Percentiles rank a stretch among this genome's conserved stretches.
These are phyloP conservation scores for Molorchus minor DNA, from an alignment of 2,888 invertebrate genomes.

Conservation along the genomic window DNA sequence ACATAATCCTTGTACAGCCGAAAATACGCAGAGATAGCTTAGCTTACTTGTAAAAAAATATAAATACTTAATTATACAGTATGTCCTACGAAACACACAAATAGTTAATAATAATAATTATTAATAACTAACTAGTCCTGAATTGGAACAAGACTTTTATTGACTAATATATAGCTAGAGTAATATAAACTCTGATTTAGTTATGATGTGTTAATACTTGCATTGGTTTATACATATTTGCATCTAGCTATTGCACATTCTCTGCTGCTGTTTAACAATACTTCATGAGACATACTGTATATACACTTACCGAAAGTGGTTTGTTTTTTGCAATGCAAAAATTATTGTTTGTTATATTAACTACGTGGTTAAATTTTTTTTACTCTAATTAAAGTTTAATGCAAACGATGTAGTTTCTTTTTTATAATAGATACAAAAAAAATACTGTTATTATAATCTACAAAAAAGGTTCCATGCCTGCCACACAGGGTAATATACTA, in stretches of 20 bases:
- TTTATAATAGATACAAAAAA: too few relatives aligned
- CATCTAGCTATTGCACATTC: constrained; percentile 1
- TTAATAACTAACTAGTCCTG: too few relatives aligned
- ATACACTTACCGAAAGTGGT: constrained; percentile 30
- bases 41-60: constrained; percentile 10
- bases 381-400: constrained; percentile 26
- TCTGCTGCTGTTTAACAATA: constrained; percentile 13
- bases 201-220: background rate
- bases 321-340: constrained; percentile 47
- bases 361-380: constrained; percentile 30
- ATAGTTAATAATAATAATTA: too few relatives aligned
- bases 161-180: background rate
- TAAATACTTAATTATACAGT: constrained; percentile 18
- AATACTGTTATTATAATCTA: too few relatives aligned
- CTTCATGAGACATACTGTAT: constrained; percentile 29
- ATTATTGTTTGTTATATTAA: constrained; percentile 42
- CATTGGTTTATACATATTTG: background rate
- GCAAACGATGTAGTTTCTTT: too few relatives aligned
- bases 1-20: constrained; percentile 32
- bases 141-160: background rate
- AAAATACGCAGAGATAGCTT: constrained; percentile 40
- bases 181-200: background rate
- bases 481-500: too few relatives aligned
- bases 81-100: constrained; percentile 19
- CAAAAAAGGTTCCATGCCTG: too few relatives aligned